These are phyloP conservation scores for Margarornis squamiger DNA, from an alignment of 2,797 vertebrate species.

Conservation along the genomic window DNA sequence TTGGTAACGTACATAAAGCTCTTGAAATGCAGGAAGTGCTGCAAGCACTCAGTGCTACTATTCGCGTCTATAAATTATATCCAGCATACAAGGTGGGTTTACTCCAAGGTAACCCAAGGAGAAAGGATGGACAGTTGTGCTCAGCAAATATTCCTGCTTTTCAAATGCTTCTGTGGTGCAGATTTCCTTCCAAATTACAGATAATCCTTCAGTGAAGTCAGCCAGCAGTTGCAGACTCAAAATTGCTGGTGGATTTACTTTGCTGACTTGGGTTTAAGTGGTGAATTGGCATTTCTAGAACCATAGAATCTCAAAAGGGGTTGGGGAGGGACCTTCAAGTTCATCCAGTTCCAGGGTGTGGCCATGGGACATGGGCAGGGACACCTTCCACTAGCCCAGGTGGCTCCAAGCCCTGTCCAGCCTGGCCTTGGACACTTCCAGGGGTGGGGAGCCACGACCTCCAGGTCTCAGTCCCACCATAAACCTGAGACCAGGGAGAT, in stretches of 20 bases:
- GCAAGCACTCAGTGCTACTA: background rate
- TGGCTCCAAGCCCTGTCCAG: background rate
- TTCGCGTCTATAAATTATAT: background rate
- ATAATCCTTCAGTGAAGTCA: background rate
- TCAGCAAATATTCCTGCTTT: background rate
- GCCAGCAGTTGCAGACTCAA: rapidly evolving
- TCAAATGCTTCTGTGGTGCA: background rate
- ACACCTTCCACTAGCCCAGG: background rate
- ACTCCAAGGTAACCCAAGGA: background rate
- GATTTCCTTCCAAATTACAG: background rate
- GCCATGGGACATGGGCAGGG: background rate
- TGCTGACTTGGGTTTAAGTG: background rate
- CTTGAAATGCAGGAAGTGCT: background rate
- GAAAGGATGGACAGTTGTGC: background rate
- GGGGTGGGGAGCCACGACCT: background rate
- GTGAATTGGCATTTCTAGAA: background rate
- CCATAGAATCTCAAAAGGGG: background rate
- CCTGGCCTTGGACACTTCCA: background rate
- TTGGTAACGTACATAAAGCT: background rate
- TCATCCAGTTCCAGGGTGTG: background rate
- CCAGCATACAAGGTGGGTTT: background rate
- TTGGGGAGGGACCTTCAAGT: background rate
- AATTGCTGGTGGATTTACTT: background rate
- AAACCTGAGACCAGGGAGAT: background rate
- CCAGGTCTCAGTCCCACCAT: background rate